Percentiles rank a stretch among this genome's conserved stretches.
These are phyloP conservation scores for Alfaro cultratus DNA, from an alignment of 2,797 vertebrate genomes.

Conservation along the genomic window DNA sequence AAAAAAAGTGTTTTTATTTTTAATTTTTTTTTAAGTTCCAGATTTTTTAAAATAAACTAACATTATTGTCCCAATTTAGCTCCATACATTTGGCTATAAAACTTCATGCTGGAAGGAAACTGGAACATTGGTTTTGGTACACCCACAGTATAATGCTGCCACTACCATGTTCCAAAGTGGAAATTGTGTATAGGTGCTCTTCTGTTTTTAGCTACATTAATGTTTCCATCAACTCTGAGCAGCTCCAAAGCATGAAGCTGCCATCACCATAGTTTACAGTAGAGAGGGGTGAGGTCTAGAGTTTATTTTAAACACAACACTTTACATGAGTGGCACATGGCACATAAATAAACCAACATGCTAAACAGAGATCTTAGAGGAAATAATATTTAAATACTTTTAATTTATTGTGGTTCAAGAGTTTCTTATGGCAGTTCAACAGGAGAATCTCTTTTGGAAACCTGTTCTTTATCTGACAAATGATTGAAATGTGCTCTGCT, in stretches of 20 bases:
- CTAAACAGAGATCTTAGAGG: neutral
- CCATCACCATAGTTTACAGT: neutral
- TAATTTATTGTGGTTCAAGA: neutral
- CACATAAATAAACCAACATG: neutral
- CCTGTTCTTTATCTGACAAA: neutral
- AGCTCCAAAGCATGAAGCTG: neutral
- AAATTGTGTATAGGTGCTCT: neutral
- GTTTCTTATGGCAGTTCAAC: neutral
- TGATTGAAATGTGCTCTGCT: neutral
- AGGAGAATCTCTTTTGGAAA: neutral
- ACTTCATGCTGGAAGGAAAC: neutral
- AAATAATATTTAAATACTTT: neutral
- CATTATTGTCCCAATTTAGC: too few relatives aligned
- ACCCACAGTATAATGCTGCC: neutral
- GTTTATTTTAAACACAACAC: neutral
- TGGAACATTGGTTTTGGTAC: neutral
- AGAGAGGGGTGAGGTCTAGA: neutral
- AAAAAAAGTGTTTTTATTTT: too few relatives aligned
- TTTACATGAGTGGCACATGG: neutral
- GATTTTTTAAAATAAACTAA: too few relatives aligned
- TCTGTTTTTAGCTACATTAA: neutral
- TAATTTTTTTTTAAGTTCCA: too few relatives aligned
- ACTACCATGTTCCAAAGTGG: neutral
- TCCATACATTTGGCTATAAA: neutral
- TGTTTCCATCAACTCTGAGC: neutral